These are phyloP conservation scores for Zaprionus vittiger DNA, from an alignment of 1,140 invertebrate genomes.

Conservation along the genomic window DNA sequence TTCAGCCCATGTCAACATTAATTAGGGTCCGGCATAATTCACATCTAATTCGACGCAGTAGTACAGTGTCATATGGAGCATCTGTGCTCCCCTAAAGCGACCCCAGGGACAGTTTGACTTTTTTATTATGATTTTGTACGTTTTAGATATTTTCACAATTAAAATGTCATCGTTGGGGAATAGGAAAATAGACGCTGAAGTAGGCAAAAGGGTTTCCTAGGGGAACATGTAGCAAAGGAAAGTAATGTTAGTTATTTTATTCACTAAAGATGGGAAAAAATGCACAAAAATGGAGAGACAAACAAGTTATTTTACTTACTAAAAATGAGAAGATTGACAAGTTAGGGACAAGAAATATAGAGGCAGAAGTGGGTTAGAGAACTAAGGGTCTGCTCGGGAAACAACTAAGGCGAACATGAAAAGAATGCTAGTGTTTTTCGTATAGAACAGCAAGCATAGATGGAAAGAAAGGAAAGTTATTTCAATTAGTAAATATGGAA, in stretches of 20 bases:
- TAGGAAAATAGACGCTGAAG: neutral
- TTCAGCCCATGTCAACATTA: slow-evolving; percentile 77
- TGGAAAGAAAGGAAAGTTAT: neutral
- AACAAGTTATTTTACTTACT: too few species aligned
- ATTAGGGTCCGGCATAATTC: slow-evolving; percentile 74
- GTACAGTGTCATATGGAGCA: slow-evolving; percentile 29
- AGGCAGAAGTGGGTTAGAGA: too few species aligned
- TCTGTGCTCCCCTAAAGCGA: slow-evolving; percentile 20
- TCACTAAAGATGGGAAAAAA: too few species aligned
- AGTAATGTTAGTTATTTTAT: too few species aligned
- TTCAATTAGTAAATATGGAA: neutral
- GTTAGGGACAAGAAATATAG: too few species aligned
- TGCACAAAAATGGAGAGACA: too few species aligned
- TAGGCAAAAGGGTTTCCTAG: neutral
- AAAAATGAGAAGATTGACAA: too few species aligned
- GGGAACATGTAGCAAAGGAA: too few species aligned
- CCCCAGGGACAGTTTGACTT: slow-evolving; percentile 28
- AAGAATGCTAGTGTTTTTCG: neutral
- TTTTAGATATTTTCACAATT: slow-evolving; percentile 41
- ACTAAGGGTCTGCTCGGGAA: too few species aligned
- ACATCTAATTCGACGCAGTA: slow-evolving; percentile 49
- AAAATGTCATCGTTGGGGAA: slow-evolving; percentile 42
- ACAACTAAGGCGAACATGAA: neutral
- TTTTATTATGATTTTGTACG: slow-evolving; percentile 32
- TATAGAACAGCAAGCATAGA: neutral